Base-by-base conservation (phyloP, 2,797 vertebrate species). In the Zenarchopterus dispar region DNA sequence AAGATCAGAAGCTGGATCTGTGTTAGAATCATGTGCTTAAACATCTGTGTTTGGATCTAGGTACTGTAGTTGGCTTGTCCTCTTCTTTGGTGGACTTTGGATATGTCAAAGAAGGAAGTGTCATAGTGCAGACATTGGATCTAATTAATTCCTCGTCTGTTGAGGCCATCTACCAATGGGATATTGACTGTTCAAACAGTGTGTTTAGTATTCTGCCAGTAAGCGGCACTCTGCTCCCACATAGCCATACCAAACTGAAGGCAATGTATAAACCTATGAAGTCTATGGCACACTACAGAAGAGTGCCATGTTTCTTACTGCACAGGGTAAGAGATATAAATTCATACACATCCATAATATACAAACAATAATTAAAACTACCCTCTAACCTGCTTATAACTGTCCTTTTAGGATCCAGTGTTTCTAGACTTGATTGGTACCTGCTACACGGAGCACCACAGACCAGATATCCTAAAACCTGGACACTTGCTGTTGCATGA, bases 341-440 rank as follows among this genome's bases (percentile, higher is more conserved):
- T 43, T 0, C 10, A 59, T 7, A 24, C 49, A 58, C 5, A 45
- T 19, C 26, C 7, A n/a, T 19, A 18, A 17, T 10, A 54, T 18
- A 31, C 3, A 41, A 49, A 6, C 54, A 13, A 58, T 41, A 8
- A 26, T 23, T 4, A 4, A 23, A 7, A 45, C 19, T 17, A 13
- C 42, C 41, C 15, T 18, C 16, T 6, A 44, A 1, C 7, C 8
- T 18, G n/a, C 39, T 0, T 39, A 15, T 39, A 0, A 18, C 63
- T 51, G 75, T 15, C 6, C 39, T 52, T 70, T 63, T 28, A 99
- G 98, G 93, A 95, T 1, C 95, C 96, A 0, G 22, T 97, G 55
- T 96, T 95, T 73, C 82, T 99, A 78, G 95, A 98, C 73, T 77
- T 99, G 80, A 92, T 97, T 64, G 98, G 97, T 56, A 97, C 96